Evolutionary conservation across 2,113 vertebrate genomes (phyloP), one percentile per base, ranked within the genome.

Genomic region (Salminus brasiliensis): DNA sequence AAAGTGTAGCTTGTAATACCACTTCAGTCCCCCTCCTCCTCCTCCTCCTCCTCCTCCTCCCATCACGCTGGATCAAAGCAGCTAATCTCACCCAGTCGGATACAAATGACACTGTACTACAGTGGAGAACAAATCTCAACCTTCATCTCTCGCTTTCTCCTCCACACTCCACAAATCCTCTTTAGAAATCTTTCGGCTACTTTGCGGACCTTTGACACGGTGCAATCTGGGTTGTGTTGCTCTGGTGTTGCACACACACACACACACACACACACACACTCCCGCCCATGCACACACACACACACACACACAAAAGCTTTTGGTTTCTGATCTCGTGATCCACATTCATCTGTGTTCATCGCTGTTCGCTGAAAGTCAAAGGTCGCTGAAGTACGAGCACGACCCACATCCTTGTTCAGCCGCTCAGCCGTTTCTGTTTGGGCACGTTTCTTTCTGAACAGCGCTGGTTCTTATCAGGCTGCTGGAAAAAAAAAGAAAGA

Each of bases 121-220:
- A 66, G 52, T 6, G 39, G 13, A 36, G n/a, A 18, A 45, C 5
- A 59, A 68, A 23, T 60, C 52, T 69, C 75, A 78, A 29, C 52
- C 16, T 16, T 60, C 66, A 68, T 65, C 69, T 78, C 41, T 62
- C 63, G 47, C 34, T 75, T 79, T 65, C 71, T 72, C 78, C 72
- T 52, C 27, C 23, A 25, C 34, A 18, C 34, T 77, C 11, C 23
- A 16, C 65, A 77, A 68, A 59, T 59, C 34, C 65, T 30, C 75
- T 43, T 39, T 36, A 21, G 10, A 66, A 39, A 66, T n/a, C 62
- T 39, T 30, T 45, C 23, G 41, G 34, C 45, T 66, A 67, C 74
- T 53, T 53, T 23, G 27, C 16, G n/a, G 60, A 39, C 27, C 2
- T 27, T 62, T 57, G 36, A 25, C 18, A 21, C 21, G 23, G 25